A percentile compares a stretch with the other conserved stretches of the same genome.
phyloP scores from a whole-genome alignment of 2,888 invertebrate genomes.

The Amphipoea oculea region DNA sequence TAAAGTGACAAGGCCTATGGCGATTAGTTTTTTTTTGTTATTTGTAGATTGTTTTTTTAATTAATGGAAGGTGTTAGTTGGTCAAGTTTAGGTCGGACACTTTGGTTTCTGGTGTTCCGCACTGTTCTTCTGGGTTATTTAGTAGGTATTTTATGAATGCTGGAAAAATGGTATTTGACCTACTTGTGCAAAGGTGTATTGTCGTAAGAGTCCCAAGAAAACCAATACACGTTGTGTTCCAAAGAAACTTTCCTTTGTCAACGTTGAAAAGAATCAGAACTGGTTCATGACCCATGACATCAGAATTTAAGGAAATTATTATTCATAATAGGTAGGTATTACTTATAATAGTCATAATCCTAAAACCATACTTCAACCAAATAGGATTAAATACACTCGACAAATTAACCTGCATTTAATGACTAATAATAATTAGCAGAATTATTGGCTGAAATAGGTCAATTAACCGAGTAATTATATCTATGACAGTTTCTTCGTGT shows the following conservation, averaged over 20 bases:
- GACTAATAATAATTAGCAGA: constrained; percentile 25
- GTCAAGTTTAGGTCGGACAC: constrained; percentile 55
- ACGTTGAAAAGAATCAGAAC: background rate
- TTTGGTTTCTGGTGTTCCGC: background rate
- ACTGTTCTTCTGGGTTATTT: background rate
- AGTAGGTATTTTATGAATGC: background rate
- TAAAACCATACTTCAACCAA: constrained; percentile 9
- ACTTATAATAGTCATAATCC: background rate
- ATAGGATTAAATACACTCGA: background rate
- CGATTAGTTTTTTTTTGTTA: constrained; percentile 48
- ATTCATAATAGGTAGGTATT: background rate
- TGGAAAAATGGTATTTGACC: background rate
- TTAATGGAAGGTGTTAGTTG: constrained; percentile 49
- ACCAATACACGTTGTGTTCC: background rate
- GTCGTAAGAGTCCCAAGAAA: background rate
- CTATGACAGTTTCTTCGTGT: background rate
- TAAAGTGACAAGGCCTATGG: constrained; percentile 58
- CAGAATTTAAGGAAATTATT: background rate
- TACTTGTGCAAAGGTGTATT: background rate
- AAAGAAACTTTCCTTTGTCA: background rate
- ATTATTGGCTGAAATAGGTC: background rate
- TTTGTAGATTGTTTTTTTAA: constrained; percentile 56
- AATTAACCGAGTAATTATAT: constrained; percentile 15
- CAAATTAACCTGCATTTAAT: constrained; percentile 21
- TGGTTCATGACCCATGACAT: background rate